Base-by-base conservation (phyloP, 2,888 invertebrate species). In the Syrista parreyssii region DNA sequence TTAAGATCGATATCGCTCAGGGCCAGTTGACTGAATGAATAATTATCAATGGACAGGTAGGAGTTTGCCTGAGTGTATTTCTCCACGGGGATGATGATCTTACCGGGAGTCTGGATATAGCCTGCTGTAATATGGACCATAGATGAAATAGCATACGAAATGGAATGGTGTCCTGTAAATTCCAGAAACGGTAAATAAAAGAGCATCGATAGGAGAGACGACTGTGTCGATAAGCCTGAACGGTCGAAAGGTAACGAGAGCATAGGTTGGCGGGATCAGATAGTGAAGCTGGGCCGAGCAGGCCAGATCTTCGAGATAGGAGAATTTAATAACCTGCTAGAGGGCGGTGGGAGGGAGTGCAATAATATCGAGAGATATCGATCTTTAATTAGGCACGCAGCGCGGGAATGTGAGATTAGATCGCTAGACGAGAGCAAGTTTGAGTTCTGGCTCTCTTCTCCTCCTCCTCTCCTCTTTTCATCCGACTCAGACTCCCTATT, bases 361-460 rank as follows among this genome's bases (percentile, higher is more conserved):
- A 91, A 91, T 91, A 91, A 91, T 91, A 91, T 91, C 89, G 90
- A 81, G 83, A 90, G 91, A 91, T 91, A 91, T 91, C 87, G 91
- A 91, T 91, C 91, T 91, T 91, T 91, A 91, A 91, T 91, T 91
- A 91, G 91, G 89, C 90, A 90, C 91, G 90, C 91, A 90, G 89
- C 89, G 89, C 89, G 88, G 89, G 89, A 89, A 89, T 87, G 86
- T 81, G 76, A 87, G 90, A 90, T 90, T 90, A 89, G 88, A 90
- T 90, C 89, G 86, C 89, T 89, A 89, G 89, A 88, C 87, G 87
- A 86, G 86, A 85, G 83, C 80, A 80, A 84, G 85, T 83, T 84
- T 84, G 82, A 82, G 78, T 78, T 79, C 32, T 79, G 80, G 75
- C 79, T 72, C 75, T 78, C 35, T 78, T 69, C 76, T 75, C 79